A percentile compares a stretch with the other conserved stretches of the same genome.
Conservation (phyloP, 2,888 invertebrate genomes). For the Gandaritis pyraliata region DNA sequence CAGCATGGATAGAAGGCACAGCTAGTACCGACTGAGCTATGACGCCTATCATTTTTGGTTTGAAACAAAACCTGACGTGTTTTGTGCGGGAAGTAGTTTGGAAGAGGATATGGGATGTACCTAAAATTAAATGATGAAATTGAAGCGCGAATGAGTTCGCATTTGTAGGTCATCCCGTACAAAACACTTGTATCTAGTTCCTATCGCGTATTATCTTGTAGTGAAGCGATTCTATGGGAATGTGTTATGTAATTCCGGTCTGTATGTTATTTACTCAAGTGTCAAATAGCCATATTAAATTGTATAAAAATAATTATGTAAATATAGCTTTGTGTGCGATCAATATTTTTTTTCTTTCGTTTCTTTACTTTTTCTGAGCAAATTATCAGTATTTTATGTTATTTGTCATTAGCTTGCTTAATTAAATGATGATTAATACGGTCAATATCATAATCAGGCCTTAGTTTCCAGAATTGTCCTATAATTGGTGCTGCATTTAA, state of each 20-base stretch:
- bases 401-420: slow-evolving; percentile 42
- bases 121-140: neutral
- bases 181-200: too few relatives aligned
- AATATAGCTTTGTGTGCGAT: slow-evolving; percentile 59
- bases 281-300: slow-evolving; percentile 55
- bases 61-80: neutral
- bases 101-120: neutral
- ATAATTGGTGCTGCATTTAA: slow-evolving; percentile 56
- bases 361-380: slow-evolving; percentile 44
- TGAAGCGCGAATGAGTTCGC: neutral
- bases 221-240: neutral
- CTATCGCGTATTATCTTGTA: neutral
- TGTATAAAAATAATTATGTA: slow-evolving; percentile 62
- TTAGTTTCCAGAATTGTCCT: slow-evolving; percentile 33
- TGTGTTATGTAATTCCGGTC: neutral
- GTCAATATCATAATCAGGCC: slow-evolving; percentile 18
- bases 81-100: neutral
- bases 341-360: slow-evolving; percentile 46
- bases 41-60: neutral
- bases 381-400: slow-evolving; percentile 51
- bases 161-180: neutral
- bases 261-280: slow-evolving; percentile 16
- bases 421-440: slow-evolving; percentile 28
- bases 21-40: too few relatives aligned
- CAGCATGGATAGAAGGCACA: too few relatives aligned